phyloP scores from a whole-genome alignment of 2,797 vertebrate genomes.

The Valencia hispanica region DNA sequence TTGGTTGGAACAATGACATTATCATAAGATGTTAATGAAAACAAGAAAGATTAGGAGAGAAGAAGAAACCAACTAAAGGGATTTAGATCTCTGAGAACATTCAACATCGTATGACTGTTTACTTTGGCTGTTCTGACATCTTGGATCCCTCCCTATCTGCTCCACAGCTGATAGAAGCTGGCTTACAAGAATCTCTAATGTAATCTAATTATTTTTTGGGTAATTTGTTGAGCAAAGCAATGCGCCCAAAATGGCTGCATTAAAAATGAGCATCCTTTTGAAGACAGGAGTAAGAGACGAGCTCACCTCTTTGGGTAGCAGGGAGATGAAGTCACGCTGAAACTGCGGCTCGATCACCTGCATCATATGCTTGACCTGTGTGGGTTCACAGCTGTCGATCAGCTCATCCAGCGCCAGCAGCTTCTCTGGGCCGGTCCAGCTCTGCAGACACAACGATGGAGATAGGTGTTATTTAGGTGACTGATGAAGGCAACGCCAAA shows the following conservation, averaged over 20 bases:
- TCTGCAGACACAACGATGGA: conserved; percentile 79
- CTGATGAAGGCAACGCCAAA: not conserved
- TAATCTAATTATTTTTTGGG: no score
- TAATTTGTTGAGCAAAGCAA: no score
- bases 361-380: conserved; percentile 99
- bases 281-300: not conserved
- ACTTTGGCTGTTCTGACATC: conserved; percentile 27
- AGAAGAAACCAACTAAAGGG: conserved; percentile 8
- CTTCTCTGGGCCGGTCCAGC: conserved; percentile 99
- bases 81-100: conserved; percentile 27
- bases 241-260: conserved; percentile 14
- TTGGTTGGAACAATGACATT: no score
- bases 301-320: conserved; percentile 99
- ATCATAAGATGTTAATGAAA: conserved; percentile 28
- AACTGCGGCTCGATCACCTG: conserved; percentile 99
- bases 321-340: conserved; percentile 99
- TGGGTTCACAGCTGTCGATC: conserved; percentile 99
- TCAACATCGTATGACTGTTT: conserved; percentile 28
- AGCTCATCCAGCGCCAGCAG: conserved; percentile 98
- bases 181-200: not conserved
- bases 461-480: not conserved
- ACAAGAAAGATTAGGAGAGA: conserved; percentile 5
- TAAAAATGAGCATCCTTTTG: conserved; percentile 12
- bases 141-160: conserved; percentile 27
- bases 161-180: conserved; percentile 14